These are phyloP conservation scores for Chunga burmeisteri DNA, from an alignment of 2,113 vertebrate genomes.

Conservation along the genomic window DNA sequence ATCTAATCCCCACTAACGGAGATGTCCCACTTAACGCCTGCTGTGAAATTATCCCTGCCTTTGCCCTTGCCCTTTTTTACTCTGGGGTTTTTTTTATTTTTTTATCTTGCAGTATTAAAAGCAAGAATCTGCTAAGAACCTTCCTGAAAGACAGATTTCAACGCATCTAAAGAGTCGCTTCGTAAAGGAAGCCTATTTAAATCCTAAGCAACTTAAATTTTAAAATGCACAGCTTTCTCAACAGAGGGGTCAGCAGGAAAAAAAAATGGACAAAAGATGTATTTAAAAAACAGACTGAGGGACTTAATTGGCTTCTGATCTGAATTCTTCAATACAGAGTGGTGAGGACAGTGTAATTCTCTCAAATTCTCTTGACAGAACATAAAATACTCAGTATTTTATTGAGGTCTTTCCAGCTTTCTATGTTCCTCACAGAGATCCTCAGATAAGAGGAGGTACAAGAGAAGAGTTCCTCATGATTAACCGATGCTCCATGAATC, in stretches of 20 bases:
- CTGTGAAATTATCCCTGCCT: neutral
- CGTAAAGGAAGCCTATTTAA: neutral
- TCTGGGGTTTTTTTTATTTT: too few relatives aligned
- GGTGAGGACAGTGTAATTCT: neutral
- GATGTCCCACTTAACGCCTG: neutral
- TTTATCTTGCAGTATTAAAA: neutral
- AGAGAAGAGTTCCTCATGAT: neutral
- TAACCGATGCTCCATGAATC: neutral
- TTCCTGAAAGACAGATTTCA: neutral
- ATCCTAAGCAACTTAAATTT: neutral
- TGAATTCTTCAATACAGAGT: neutral
- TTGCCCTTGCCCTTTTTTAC: neutral
- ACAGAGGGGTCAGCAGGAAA: neutral
- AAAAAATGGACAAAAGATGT: neutral
- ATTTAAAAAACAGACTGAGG: neutral
- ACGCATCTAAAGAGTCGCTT: neutral
- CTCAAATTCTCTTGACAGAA: neutral
- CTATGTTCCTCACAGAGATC: neutral
- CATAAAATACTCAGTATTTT: neutral
- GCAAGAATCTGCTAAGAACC: neutral
- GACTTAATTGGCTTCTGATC: neutral
- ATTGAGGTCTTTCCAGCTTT: neutral
- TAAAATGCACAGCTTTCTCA: neutral
- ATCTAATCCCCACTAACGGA: neutral
- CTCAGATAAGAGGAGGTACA: neutral